Evolutionary conservation across 2,888 invertebrate species (phyloP), one percentile per base, ranked within the genome.

Genomic region (Drosophila austrosaltans): DNA sequence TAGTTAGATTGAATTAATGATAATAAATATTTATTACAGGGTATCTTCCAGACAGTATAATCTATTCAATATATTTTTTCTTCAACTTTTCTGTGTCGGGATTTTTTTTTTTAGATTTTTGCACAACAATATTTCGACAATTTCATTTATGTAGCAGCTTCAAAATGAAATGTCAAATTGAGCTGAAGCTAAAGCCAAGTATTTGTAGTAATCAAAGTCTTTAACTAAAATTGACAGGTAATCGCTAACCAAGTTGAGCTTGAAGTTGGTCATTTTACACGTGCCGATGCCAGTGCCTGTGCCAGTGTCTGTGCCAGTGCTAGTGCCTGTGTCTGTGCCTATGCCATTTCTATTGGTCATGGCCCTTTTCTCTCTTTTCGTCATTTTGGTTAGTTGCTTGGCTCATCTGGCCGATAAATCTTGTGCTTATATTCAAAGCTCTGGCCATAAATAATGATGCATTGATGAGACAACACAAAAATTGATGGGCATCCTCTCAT

Each of bases 391-490:
- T 53, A 10, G 22, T 48, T 48, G 22, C 22, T 48, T 48, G 44
- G 20, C 44, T 48, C 48, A 48, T 48, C 48, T 48, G 48, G 48
- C 54, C n/a, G 10, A 40, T 25, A 40, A 40, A 58, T 40, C 40
- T 58, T 40, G 8, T 53, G n/a, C 28, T 54, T 63, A 25, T 28
- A 30, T 39, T 54, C 53, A 10, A 54, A 32, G 30, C 36, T 69
- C 42, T 42, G 48, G 16, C 40, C 28, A 54, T 32, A 63, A 53
- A 56, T 77, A 69, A 76, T 68, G 66, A 73, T 72, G 69, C 66
- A 64, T 74, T 69, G 65, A 72, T 72, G 73, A 80, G 66, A 58
- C 39, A 44, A 40, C 73, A 60, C 7, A 72, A 81, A 72, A 44
- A 56, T 59, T 53, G 22, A n/a, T 20, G 42, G 44, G 20, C 63